A percentile compares a stretch with the other conserved stretches of the same genome.
Conservation (phyloP, 2,797 vertebrate species). For the Odontamblyopus rebecca region DNA sequence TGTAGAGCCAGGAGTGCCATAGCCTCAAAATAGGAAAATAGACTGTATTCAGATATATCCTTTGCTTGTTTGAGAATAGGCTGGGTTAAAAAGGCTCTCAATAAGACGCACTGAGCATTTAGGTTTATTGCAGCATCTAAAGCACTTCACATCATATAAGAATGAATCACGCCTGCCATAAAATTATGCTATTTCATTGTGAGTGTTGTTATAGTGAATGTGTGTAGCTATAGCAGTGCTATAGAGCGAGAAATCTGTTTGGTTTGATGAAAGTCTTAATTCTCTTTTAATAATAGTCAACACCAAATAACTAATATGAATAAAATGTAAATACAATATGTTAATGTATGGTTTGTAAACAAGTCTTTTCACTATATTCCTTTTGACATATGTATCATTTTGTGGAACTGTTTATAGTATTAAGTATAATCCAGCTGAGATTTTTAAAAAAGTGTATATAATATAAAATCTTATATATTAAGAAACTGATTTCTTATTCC, state of each 20-base stretch:
- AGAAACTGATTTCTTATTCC: not conserved
- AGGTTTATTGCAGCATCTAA: conserved; percentile 28
- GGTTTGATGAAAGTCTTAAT: not conserved
- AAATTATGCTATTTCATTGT: not conserved
- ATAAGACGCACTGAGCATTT: conserved; percentile 12
- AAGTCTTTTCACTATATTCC: not conserved
- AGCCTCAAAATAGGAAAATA: conserved; percentile 32
- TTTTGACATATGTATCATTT: not conserved
- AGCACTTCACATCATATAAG: conserved; percentile 26
- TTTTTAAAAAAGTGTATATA: not conserved
- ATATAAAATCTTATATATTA: not conserved
- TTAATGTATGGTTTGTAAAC: not conserved
- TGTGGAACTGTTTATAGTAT: too few species aligned
- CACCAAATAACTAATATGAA: not conserved
- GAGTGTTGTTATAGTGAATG: not conserved
- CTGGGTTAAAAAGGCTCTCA: conserved; percentile 26
- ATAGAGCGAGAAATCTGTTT: not conserved
- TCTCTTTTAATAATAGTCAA: not conserved
- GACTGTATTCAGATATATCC: conserved; percentile 27
- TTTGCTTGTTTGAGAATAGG: conserved; percentile 22
- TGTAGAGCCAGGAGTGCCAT: conserved; percentile 22
- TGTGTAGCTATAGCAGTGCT: not conserved
- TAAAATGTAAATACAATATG: not conserved
- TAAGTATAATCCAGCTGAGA: not conserved
- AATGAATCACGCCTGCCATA: not conserved